Base-by-base conservation (phyloP, 2,888 invertebrate genomes). In the Tiliacea citrago region DNA sequence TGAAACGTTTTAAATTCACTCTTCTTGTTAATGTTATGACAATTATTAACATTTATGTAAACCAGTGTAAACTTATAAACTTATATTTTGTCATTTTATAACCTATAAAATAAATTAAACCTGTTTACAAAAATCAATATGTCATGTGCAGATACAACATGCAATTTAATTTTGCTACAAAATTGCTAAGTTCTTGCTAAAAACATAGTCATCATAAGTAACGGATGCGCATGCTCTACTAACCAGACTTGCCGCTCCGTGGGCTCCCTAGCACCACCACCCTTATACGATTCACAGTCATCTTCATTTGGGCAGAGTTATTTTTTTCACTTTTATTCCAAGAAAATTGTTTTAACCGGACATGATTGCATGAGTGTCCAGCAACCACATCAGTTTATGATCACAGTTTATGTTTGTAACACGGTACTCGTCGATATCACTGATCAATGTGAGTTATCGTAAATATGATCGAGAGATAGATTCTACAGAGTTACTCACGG, bases 231-330 rank as follows among this genome's bases (percentile, higher is more conserved):
- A 77, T 77, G 67, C 45, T 62, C 47, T 93, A 96, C 97, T 97
- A 95, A 98, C 98, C 98, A 94, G 98, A 98, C 96, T 98, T 98
- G 91, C 98, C 98, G 93, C 98, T 98, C 92, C 97, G 97, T 90
- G 98, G 97, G 93, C 98, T 97, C 91, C 98, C 98, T 93, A 98
- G 97, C 93, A 98, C 98, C 96, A 98, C 98, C 94, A 98, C 98
- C 97, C 97, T 97, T 95, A 98, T 98, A 94, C 97, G 97, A 96
- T 97, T 98, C 93, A 98, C 97, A 96, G 98, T 98, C 98, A 98
- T 98, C 96, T 96, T 96, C 96, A 96, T 96, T 94, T 95, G 95
- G 94, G 91, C 89, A 91, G 93, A 88, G 92, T 94, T 91, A 81
- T 77, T 88, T 90, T 91, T 72, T 89, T 88, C 91, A 91, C 91